Evolutionary conservation across 2,113 vertebrate genomes (phyloP).

Genomic region (Nothocercus nigrocapillus): DNA sequence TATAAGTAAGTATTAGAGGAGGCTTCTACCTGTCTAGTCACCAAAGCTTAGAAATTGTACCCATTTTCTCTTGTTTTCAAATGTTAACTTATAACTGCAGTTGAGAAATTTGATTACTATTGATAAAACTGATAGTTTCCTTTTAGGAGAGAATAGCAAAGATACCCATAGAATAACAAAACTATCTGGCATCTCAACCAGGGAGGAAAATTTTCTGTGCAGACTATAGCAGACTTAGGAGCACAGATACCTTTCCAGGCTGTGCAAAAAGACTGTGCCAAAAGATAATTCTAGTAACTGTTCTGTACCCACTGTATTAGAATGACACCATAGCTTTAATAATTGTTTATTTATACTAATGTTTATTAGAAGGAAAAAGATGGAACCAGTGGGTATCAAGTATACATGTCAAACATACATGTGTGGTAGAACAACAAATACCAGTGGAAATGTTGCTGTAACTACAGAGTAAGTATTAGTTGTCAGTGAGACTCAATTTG

Average conservation of each 20-base stretch:
- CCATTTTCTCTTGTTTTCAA: background rate
- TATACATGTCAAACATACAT: background rate
- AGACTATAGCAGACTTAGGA: background rate
- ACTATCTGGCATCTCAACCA: background rate
- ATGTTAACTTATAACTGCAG: background rate
- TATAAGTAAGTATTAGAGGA: background rate
- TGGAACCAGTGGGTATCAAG: background rate
- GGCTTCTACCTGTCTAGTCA: background rate
- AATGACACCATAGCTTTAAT: background rate
- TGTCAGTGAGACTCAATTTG: background rate
- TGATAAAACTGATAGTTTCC: background rate
- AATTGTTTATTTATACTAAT: background rate
- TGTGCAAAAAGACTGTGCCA: background rate
- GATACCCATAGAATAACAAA: background rate
- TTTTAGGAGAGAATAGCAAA: background rate
- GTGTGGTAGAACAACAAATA: background rate
- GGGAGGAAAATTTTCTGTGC: background rate
- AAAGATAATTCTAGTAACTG: background rate
- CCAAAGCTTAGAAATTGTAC: background rate
- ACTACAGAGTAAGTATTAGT: background rate
- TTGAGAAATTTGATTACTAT: background rate
- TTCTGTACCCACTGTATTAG: background rate
- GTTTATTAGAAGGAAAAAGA: background rate
- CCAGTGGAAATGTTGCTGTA: background rate
- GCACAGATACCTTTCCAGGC: background rate